Evolutionary conservation across 2,797 vertebrate species (phyloP).

Genomic region (Phalanger gymnotis): DNA sequence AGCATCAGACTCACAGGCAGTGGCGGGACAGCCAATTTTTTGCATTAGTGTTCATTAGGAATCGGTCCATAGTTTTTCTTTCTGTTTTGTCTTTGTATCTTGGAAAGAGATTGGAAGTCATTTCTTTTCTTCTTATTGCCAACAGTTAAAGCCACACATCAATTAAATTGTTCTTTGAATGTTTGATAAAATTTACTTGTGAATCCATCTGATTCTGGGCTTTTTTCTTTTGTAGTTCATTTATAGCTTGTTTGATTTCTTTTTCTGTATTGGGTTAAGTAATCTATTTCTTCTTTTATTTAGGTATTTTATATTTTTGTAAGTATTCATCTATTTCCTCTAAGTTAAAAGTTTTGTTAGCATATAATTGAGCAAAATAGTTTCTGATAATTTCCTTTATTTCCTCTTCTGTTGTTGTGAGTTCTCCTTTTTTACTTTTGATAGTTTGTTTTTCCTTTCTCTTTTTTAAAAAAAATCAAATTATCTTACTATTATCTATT

Average conservation of each 20-base stretch:
- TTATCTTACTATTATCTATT: not conserved
- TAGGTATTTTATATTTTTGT: not conserved
- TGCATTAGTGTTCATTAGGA: not conserved
- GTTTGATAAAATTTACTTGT: not conserved
- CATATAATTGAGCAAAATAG: not conserved
- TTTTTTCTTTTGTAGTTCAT: not conserved
- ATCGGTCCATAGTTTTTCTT: not conserved
- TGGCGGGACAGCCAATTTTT: not conserved
- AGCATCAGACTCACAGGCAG: not conserved
- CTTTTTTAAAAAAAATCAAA: not conserved
- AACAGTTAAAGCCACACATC: not conserved
- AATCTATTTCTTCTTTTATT: not conserved
- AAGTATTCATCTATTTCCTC: not conserved
- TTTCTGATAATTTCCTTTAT: not conserved
- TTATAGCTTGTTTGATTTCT: not conserved
- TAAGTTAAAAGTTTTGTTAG: not conserved
- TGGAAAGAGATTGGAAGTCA: not conserved
- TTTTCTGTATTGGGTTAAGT: not conserved
- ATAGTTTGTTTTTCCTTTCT: not conserved
- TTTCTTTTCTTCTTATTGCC: not conserved
- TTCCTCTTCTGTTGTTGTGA: not conserved
- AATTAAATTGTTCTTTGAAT: not conserved
- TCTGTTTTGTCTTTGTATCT: not conserved
- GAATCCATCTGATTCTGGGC: not conserved
- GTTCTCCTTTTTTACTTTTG: not conserved